Evolutionary conservation across 2,797 vertebrate species (phyloP).

Genomic region (Urosaurus nigricauda): DNA sequence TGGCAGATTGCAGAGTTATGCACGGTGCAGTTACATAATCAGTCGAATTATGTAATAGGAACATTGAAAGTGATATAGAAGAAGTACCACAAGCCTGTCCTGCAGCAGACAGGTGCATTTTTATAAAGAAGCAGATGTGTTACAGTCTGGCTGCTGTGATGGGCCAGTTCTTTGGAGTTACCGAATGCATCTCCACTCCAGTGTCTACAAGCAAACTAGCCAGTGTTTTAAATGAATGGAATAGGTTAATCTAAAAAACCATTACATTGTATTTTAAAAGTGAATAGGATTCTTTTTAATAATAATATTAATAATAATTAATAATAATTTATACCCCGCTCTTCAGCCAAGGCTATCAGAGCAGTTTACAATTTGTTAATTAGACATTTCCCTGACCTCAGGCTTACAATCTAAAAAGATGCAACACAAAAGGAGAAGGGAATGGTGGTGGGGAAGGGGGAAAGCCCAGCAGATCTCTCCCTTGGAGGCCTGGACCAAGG

Average conservation of each 20-base stretch:
- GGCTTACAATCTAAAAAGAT: no score
- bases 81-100: slow-evolving; percentile 8
- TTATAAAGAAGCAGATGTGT: neutral
- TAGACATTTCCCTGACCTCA: no score
- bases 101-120: neutral
- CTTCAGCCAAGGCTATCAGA: no score
- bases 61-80: slow-evolving; percentile 48
- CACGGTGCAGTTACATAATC: slow-evolving; percentile 63
- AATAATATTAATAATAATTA: no score
- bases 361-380: no score
- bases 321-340: no score
- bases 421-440: no score
- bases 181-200: no score
- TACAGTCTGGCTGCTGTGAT: neutral
- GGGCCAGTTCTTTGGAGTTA: neutral
- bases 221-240: neutral
- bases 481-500: no score
- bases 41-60: slow-evolving; percentile 63
- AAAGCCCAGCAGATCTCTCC: no score
- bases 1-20: slow-evolving; percentile 54
- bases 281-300: neutral
- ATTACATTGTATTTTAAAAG: neutral
- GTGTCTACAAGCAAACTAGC: neutral
- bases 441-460: no score
- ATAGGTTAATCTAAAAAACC: neutral